Evolutionary conservation across 2,113 vertebrate genomes (phyloP).

Genomic region (Naja naja): DNA sequence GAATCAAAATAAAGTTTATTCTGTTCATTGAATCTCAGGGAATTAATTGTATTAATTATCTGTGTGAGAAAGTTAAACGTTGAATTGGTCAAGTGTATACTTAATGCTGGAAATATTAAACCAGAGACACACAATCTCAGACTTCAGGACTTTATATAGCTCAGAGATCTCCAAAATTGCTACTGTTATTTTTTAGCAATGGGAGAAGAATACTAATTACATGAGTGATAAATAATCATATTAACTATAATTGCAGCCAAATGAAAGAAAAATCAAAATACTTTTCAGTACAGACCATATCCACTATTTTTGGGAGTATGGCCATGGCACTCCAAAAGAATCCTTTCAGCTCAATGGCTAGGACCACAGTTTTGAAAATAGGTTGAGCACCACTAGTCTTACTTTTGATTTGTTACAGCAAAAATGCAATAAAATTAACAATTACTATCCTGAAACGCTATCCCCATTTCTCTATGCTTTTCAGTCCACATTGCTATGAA

Average conservation of each 20-base stretch:
- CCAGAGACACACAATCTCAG: neutral
- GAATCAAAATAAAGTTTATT: neutral
- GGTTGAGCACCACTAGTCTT: neutral
- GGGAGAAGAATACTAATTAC: neutral
- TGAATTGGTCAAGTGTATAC: neutral
- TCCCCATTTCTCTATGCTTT: neutral
- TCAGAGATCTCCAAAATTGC: neutral
- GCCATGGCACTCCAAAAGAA: neutral
- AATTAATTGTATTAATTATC: slow-evolving; percentile 2
- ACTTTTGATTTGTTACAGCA: neutral
- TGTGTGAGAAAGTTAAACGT: neutral
- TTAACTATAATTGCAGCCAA: neutral
- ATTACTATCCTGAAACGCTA: neutral
- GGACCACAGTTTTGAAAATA: neutral
- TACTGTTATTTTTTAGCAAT: neutral
- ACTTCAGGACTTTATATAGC: neutral
- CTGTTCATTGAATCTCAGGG: neutral
- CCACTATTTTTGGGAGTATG: neutral
- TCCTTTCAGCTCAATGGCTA: neutral
- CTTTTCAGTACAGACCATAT: neutral
- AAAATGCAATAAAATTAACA: neutral
- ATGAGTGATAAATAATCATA: neutral
- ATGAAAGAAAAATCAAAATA: neutral
- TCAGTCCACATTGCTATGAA: neutral
- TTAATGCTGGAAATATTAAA: neutral